Conservation (phyloP, 35 echinoderm and acorn worm genomes). For the Diadema setosum region DNA sequence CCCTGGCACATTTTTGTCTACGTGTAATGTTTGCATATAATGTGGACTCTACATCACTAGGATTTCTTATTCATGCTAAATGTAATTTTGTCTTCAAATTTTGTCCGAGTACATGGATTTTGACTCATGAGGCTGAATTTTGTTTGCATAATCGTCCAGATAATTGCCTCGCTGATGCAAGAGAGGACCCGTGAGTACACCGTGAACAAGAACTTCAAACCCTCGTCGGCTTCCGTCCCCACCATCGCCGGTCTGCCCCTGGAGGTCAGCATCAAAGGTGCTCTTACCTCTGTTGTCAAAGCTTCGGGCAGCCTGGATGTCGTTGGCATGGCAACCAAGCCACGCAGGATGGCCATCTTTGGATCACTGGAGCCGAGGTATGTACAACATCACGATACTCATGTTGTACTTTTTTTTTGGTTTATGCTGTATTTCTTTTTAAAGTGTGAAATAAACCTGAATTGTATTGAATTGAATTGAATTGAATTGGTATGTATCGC, state of each 20-base stretch:
- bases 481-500: too few species aligned
- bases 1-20: too few species aligned
- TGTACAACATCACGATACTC: not conserved
- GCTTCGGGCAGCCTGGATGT: conserved; percentile 67
- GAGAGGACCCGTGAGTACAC: conserved; percentile 69
- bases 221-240: conserved; percentile 26
- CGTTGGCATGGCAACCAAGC: conserved; percentile 35
- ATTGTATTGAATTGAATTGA: too few species aligned
- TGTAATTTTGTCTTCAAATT: too few species aligned
- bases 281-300: conserved; percentile 31
- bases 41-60: too few species aligned
- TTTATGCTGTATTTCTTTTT: too few species aligned
- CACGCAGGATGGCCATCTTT: conserved; percentile 59
- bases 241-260: conserved; percentile 76
- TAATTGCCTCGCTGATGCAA: conserved; percentile 37
- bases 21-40: too few species aligned
- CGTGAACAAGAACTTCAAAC: conserved; percentile 52
- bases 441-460: too few species aligned
- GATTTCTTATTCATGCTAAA: too few species aligned
- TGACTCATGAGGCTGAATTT: too few species aligned
- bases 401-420: too few species aligned
- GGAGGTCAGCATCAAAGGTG: conserved; percentile 64
- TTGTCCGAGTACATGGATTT: too few species aligned
- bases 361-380: conserved; percentile 90
- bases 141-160: not conserved